Percentiles rank a stretch among this genome's conserved stretches.
Conservation (phyloP, 2,113 vertebrate genomes). For the Micronycteris hirsuta region DNA sequence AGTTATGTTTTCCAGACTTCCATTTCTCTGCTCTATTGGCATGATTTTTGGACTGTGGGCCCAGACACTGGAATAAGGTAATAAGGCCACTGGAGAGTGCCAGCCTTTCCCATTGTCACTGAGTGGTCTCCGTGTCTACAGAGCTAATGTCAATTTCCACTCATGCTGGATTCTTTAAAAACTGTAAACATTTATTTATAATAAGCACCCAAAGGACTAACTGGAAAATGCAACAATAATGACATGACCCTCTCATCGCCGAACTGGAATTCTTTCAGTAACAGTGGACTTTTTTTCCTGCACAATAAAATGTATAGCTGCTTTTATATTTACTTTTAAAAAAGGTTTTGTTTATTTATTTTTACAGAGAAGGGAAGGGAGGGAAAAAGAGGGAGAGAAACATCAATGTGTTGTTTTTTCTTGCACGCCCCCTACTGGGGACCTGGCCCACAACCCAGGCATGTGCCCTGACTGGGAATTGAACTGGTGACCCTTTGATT, state of each 20-base stretch:
- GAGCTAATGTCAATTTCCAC: background rate
- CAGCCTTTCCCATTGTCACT: background rate
- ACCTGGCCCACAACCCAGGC: too few relatives aligned
- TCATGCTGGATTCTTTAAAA: background rate
- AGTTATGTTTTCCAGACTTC: background rate
- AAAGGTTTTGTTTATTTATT: too few relatives aligned
- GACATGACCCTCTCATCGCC: background rate
- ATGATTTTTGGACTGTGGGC: background rate
- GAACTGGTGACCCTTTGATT: too few relatives aligned
- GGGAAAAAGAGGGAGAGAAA: too few relatives aligned
- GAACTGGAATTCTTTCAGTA: background rate
- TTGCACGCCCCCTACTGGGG: too few relatives aligned
- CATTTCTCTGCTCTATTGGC: background rate
- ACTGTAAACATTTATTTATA: slow-evolving; percentile 2
- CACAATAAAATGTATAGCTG: background rate
- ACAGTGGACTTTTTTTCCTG: background rate
- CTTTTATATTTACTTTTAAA: background rate
- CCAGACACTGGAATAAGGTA: background rate
- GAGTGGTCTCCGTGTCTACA: background rate
- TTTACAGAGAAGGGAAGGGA: too few relatives aligned
- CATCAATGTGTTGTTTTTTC: too few relatives aligned
- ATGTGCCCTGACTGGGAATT: too few relatives aligned
- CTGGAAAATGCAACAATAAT: background rate
- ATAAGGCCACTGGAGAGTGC: background rate
- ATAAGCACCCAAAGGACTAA: slow-evolving; percentile 5